Percentiles rank a stretch among this genome's conserved stretches.
Conservation (phyloP, 2,888 invertebrate genomes). For the Drosophila flavopinicola region DNA sequence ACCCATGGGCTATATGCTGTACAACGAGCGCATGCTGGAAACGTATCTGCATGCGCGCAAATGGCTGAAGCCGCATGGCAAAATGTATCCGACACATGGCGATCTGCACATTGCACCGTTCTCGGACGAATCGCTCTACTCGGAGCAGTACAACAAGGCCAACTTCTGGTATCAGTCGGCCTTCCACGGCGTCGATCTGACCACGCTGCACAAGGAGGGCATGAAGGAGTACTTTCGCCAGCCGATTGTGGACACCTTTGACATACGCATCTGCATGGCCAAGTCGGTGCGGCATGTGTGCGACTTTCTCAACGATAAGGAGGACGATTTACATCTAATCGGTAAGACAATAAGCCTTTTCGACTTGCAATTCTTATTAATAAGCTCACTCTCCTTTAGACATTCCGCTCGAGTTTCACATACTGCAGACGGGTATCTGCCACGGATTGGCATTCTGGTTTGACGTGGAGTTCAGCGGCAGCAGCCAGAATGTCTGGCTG, state of each 20-base stretch:
- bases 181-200: conserved; percentile 98
- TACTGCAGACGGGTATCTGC: conserved; percentile 96
- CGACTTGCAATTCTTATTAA: not conserved
- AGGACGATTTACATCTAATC: conserved; percentile 97
- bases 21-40: conserved; percentile 99
- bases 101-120: conserved; percentile 99
- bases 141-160: conserved; percentile 99
- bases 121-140: conserved; percentile 97
- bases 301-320: conserved; percentile 96
- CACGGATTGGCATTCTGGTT: conserved; percentile 99
- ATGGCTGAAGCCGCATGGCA: conserved; percentile 96
- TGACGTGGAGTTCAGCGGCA: conserved; percentile 97
- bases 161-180: conserved; percentile 99
- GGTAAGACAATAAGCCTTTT: conserved; percentile 73
- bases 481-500: conserved; percentile 95
- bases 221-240: conserved; percentile 99
- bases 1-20: conserved; percentile 99
- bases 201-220: conserved; percentile 95
- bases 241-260: conserved; percentile 99
- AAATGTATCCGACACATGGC: conserved; percentile 98
- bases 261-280: conserved; percentile 98
- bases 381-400: conserved; percentile 85
- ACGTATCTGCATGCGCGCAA: conserved; percentile 99
- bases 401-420: conserved; percentile 96
- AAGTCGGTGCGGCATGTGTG: conserved; percentile 96